A percentile compares a stretch with the other conserved stretches of the same genome.
phyloP scores from a whole-genome alignment of 2,888 invertebrate genomes.

The Limnephilus auricula region DNA sequence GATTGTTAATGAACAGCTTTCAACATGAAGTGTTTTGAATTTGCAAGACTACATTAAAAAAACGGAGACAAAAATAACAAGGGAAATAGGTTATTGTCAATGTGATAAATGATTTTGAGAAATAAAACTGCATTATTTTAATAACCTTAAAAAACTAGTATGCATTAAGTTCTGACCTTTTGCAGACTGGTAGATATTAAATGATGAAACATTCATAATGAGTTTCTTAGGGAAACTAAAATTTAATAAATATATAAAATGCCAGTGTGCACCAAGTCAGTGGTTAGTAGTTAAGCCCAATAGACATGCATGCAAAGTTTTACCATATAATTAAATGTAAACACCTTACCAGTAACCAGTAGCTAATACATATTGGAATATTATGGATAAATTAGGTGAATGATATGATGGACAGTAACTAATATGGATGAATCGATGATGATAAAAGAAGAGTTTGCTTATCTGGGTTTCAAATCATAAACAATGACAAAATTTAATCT shows the following conservation, averaged over 20 bases:
- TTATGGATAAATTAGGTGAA: too few species aligned
- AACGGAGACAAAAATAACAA: background rate
- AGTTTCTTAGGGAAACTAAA: background rate
- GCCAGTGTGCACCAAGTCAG: background rate
- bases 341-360: background rate
- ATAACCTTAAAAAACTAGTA: background rate
- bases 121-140: background rate
- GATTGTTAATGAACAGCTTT: background rate
- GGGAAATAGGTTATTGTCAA: background rate
- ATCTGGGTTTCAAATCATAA: background rate
- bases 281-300: background rate
- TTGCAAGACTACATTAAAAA: background rate
- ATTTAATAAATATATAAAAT: background rate
- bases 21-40: background rate
- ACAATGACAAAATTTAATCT: background rate
- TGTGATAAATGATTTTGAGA: background rate
- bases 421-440: too few species aligned
- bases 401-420: too few species aligned
- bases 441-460: background rate
- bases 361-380: background rate
- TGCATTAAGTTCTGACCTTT: background rate
- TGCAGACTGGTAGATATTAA: background rate
- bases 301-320: background rate
- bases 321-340: background rate
- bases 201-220: background rate